Conservation (phyloP, 2,113 vertebrate genomes). For the Chloroceryle aenea region DNA sequence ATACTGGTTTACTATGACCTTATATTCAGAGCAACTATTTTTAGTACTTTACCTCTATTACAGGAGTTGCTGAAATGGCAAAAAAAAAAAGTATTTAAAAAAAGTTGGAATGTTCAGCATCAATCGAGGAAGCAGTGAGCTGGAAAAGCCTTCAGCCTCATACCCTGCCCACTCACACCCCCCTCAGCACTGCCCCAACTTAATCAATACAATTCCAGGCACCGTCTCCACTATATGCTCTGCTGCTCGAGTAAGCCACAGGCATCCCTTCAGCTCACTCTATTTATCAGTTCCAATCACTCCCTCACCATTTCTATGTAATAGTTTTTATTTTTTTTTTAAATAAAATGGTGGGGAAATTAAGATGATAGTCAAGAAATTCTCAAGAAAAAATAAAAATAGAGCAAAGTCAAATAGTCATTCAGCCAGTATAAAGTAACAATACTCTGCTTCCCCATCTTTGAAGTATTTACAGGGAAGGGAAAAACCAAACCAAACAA, state of each 20-base stretch:
- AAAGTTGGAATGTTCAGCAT: neutral
- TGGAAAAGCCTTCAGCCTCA: conserved; percentile 43
- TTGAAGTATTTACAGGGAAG: neutral
- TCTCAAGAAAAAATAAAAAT: neutral
- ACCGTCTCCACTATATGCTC: neutral
- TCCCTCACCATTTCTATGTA: neutral
- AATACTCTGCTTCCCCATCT: neutral
- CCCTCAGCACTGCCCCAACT: neutral
- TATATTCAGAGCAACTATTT: neutral
- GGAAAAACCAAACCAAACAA: neutral
- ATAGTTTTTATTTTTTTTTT: neutral
- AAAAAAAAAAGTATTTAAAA: neutral
- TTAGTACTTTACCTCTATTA: neutral
- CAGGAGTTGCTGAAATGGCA: conserved; percentile 8
- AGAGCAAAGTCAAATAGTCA: neutral
- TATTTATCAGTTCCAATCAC: neutral
- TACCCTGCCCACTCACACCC: neutral
- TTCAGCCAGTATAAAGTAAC: neutral
- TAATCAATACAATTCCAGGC: neutral
- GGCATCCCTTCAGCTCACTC: neutral
- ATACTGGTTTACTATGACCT: accelerated
- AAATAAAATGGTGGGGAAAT: neutral
- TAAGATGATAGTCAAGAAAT: neutral
- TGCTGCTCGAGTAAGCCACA: neutral
- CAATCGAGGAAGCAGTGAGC: neutral